phyloP scores from a whole-genome alignment of 2,797 vertebrate species.

The Sylvia borin region DNA sequence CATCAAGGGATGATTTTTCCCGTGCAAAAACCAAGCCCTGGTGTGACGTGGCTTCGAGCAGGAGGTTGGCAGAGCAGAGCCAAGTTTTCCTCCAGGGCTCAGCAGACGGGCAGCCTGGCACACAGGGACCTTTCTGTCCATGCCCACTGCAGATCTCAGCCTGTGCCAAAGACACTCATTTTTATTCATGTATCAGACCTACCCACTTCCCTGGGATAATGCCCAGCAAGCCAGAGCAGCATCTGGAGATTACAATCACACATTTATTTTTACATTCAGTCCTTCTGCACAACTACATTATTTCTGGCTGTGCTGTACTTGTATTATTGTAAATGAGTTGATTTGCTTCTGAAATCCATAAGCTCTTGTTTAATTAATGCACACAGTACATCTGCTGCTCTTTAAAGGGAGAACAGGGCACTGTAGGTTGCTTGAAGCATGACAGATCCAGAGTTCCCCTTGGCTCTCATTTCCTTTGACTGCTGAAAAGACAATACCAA shows the following conservation, averaged over 20 bases:
- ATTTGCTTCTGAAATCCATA: slow-evolving; percentile 66
- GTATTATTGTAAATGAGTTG: slow-evolving; percentile 66
- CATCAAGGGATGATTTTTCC: background rate
- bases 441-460: slow-evolving; percentile 30
- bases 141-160: background rate
- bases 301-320: slow-evolving; percentile 58
- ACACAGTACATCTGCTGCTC: slow-evolving; percentile 63
- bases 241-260: slow-evolving; percentile 62
- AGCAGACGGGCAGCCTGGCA: background rate
- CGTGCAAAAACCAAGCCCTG: background rate
- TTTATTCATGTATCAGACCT: slow-evolving; percentile 38
- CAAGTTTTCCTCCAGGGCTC: background rate
- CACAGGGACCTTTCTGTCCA: background rate
- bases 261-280: slow-evolving; percentile 65
- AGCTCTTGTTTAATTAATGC: slow-evolving; percentile 69
- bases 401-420: slow-evolving; percentile 46
- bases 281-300: slow-evolving; percentile 66
- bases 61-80: background rate
- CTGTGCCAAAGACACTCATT: slow-evolving; percentile 41
- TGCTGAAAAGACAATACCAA: background rate
- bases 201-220: slow-evolving; percentile 43
- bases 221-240: slow-evolving; percentile 64
- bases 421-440: slow-evolving; percentile 37
- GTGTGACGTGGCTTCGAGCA: background rate
- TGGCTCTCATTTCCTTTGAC: slow-evolving; percentile 43